phyloP scores from a whole-genome alignment of 2,888 invertebrate genomes.

The Drosophila paranaensis region DNA sequence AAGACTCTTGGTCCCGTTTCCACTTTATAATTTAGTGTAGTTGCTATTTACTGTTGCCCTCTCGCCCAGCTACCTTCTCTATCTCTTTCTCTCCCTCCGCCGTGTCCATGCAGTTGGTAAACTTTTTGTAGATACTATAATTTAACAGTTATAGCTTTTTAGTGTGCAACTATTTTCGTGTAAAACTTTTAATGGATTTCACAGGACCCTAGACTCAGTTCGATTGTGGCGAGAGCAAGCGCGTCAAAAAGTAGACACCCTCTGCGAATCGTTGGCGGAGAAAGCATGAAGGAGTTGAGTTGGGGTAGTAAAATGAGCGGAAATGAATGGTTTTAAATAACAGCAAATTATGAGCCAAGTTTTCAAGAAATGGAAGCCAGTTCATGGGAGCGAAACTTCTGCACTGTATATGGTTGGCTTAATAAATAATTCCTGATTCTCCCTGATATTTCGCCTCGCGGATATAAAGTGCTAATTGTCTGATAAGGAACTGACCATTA shows the following conservation, averaged over 20 bases:
- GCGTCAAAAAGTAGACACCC: slow-evolving; percentile 79
- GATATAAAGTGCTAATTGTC: slow-evolving; percentile 65
- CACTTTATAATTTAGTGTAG: slow-evolving; percentile 74
- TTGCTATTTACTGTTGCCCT: slow-evolving; percentile 56
- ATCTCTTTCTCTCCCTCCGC: not conserved
- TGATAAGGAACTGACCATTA: slow-evolving; percentile 41
- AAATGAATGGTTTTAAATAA: slow-evolving; percentile 81
- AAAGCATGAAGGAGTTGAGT: slow-evolving; percentile 8
- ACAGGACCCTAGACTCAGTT: slow-evolving; percentile 64
- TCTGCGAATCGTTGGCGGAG: slow-evolving; percentile 12
- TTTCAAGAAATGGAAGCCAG: slow-evolving; percentile 57
- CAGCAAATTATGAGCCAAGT: slow-evolving; percentile 79
- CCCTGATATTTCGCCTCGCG: slow-evolving; percentile 32
- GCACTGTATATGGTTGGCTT: slow-evolving; percentile 67
- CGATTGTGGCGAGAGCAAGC: slow-evolving; percentile 65
- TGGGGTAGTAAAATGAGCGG: slow-evolving; percentile 77
- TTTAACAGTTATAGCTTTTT: slow-evolving; percentile 80
- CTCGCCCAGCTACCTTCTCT: not conserved
- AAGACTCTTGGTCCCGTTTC: slow-evolving; percentile 57
- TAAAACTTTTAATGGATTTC: slow-evolving; percentile 82
- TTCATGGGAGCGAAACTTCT: slow-evolving; percentile 60
- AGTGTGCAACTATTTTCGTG: slow-evolving; percentile 80
- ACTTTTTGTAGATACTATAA: slow-evolving; percentile 76
- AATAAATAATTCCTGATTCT: slow-evolving; percentile 74
- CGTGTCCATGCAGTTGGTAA: slow-evolving; percentile 31